Conservation (phyloP, 2,797 vertebrate species). For the Buphagus erythrorhynchus region DNA sequence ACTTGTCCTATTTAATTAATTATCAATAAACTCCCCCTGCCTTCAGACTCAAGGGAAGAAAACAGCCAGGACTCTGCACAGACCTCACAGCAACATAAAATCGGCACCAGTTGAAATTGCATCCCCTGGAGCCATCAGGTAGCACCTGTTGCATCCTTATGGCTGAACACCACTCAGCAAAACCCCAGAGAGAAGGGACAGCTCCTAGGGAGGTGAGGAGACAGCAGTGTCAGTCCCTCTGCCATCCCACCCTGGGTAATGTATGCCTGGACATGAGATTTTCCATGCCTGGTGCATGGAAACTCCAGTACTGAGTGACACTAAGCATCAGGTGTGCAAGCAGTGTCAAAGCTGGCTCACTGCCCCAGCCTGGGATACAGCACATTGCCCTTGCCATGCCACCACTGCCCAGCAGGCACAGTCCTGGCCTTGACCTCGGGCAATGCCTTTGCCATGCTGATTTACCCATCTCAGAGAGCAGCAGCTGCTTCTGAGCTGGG, state of each 20-base stretch:
- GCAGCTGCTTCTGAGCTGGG: neutral
- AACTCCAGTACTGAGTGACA: neutral
- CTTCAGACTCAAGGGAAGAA: neutral
- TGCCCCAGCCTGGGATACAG: neutral
- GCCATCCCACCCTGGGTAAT: neutral
- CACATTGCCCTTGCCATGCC: neutral
- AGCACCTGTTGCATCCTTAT: neutral
- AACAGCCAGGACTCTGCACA: neutral
- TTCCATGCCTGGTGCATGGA: neutral
- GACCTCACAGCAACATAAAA: neutral
- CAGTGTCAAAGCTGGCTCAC: neutral
- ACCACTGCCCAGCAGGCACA: neutral
- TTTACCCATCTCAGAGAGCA: neutral
- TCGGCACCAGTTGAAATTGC: accelerated
- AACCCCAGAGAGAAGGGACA: neutral
- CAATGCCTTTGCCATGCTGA: neutral
- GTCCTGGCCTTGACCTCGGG: neutral
- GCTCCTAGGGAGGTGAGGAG: neutral
- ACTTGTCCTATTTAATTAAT: neutral
- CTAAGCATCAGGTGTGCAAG: neutral
- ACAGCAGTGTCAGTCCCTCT: neutral
- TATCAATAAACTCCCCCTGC: neutral
- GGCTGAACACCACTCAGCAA: neutral
- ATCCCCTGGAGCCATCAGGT: neutral
- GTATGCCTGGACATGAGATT: neutral